Base-by-base conservation (phyloP, 2,797 vertebrate genomes). In the Ctenopoma kingsleyae region DNA sequence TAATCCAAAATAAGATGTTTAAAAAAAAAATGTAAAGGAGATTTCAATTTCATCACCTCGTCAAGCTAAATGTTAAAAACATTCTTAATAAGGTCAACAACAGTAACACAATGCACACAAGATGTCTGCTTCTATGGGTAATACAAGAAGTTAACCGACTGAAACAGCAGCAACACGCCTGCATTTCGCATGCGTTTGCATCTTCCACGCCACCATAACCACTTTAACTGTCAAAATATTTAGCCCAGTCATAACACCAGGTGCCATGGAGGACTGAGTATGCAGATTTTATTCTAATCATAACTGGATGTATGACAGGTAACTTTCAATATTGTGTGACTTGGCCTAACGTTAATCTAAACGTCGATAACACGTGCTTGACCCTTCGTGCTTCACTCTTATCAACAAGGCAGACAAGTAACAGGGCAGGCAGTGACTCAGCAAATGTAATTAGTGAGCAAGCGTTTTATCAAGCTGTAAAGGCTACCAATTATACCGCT, bases 351-450 rank as follows among this genome's bases (percentile, higher is more conserved):
- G 30, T 30, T 10, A 9, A 2, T 13, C 2, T 17, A 15, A 2
- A 16, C 7, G 32, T 10, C 1, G 0, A 8, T 36, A 25, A 25
- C 27, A 57, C 46, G 58, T 9, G 13, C 8, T 19, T 40, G 2
- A 4, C 4, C 38, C 9, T 15, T 9, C 8, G 3, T 3, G 2
- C 35, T 11, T 20, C 2, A 4, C 2, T 2, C 25, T 65, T 44
- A 52, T 58, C 55, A 52, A 15, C 36, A 10, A 65, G 49, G 49
- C 36, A 13, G 79, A 12, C 46, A 43, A 2, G 0, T 16, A 53
- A 62, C 1, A 16, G n/a, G 23, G 6, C 70, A 50, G 27, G 6
- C 70, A 50, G 53, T 92, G 91, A 93, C 86, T 91, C 89, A 66
- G 84, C 90, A 85, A 74, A 50, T 35, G 4, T 17, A 11, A 32